Evolutionary conservation across 1,140 invertebrate genomes (phyloP).

Genomic region (Sycobia sp.): DNA sequence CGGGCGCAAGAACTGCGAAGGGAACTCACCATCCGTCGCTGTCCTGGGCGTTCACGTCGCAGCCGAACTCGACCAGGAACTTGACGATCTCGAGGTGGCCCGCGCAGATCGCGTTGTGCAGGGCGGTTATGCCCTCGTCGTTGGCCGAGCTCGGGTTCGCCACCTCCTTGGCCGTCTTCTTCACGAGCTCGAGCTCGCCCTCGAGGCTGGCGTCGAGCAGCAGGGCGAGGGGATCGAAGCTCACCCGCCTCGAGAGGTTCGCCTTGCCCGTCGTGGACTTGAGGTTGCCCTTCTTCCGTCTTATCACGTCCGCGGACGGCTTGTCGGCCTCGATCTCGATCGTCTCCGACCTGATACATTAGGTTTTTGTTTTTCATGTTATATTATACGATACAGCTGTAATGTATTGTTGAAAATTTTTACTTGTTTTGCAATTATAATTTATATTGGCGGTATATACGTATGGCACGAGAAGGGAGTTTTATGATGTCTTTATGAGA

Average conservation of each 20-base stretch:
- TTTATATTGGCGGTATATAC: too few relatives aligned
- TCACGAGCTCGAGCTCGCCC: slow-evolving; percentile 96
- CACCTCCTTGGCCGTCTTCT: slow-evolving; percentile 92
- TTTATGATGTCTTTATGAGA: too few relatives aligned
- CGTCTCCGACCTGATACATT: slow-evolving; percentile 47
- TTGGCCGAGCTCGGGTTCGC: slow-evolving; percentile 93
- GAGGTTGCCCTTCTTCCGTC: slow-evolving; percentile 77
- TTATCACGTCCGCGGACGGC: slow-evolving; percentile 63
- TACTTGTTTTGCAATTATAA: too few relatives aligned
- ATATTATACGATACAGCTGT: too few relatives aligned
- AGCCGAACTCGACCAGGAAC: slow-evolving; percentile 96
- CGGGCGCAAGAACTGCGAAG: too few relatives aligned
- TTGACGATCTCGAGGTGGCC: slow-evolving; percentile 98
- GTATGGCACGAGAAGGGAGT: too few relatives aligned
- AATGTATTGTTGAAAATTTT: too few relatives aligned
- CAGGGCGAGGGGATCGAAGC: slow-evolving; percentile 96
- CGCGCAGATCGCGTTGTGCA: slow-evolving; percentile 99
- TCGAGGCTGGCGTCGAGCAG: slow-evolving; percentile 96
- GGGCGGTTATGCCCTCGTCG: slow-evolving; percentile 96
- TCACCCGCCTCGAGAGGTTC: slow-evolving; percentile 81
- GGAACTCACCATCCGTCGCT: slow-evolving; percentile 90
- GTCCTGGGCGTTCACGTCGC: slow-evolving; percentile 98
- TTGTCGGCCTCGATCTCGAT: slow-evolving; percentile 54
- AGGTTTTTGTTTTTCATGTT: too few relatives aligned
- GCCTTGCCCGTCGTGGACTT: slow-evolving; percentile 74